These are phyloP conservation scores for Neodon shergylaensis DNA, from an alignment of 2,113 vertebrate species.

Conservation along the genomic window DNA sequence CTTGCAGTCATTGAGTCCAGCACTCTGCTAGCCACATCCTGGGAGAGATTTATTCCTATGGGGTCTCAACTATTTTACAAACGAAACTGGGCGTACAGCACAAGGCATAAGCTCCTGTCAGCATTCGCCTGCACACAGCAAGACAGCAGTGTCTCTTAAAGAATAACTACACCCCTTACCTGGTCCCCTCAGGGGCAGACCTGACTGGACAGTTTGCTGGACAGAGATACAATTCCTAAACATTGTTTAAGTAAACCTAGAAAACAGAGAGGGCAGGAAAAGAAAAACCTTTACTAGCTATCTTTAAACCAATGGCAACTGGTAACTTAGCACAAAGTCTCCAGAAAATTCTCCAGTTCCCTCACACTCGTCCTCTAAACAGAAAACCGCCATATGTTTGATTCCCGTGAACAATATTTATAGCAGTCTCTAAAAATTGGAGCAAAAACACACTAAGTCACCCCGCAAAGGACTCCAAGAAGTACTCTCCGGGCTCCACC, in stretches of 20 bases:
- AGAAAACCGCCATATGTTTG: background rate
- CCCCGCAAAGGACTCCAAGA: background rate
- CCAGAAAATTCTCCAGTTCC: background rate
- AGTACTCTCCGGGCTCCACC: background rate
- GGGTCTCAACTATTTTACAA: background rate
- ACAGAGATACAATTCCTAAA: background rate
- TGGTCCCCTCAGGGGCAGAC: background rate
- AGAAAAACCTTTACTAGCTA: background rate
- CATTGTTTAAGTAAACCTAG: background rate
- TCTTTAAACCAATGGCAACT: background rate
- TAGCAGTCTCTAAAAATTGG: background rate
- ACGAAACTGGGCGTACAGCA: background rate
- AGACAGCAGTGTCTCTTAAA: background rate
- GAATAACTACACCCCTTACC: background rate
- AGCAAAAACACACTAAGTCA: background rate
- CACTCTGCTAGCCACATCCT: constrained; percentile 20
- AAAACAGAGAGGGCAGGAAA: background rate
- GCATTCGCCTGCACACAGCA: background rate
- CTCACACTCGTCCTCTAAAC: background rate
- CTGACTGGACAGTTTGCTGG: background rate
- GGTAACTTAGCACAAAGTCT: background rate
- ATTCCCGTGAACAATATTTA: background rate
- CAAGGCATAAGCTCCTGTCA: background rate
- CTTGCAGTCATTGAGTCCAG: constrained; percentile 63
- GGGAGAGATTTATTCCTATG: background rate